Conservation (phyloP, 2,888 invertebrate genomes). For the Lochmaea crataegi region DNA sequence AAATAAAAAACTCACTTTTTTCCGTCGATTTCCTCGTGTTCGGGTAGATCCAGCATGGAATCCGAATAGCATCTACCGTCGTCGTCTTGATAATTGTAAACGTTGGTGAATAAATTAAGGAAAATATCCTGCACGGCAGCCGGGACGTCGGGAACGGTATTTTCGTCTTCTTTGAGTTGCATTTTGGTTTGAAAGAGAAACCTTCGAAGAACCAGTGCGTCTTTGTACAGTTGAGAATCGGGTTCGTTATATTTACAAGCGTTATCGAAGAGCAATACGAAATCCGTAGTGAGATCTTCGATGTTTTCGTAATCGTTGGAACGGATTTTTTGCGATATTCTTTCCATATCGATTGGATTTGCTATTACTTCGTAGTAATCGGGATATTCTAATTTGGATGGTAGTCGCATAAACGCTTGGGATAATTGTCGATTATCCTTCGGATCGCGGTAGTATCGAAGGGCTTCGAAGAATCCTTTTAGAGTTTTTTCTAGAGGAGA, state of each 20-base stretch:
- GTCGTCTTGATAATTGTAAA: slow-evolving; percentile 96
- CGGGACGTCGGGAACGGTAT: slow-evolving; percentile 89
- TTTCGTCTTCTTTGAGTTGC: slow-evolving; percentile 82
- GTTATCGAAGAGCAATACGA: slow-evolving; percentile 94
- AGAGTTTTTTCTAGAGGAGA: slow-evolving; percentile 80
- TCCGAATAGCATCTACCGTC: slow-evolving; percentile 97
- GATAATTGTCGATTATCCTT: slow-evolving; percentile 91
- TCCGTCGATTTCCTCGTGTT: slow-evolving; percentile 82
- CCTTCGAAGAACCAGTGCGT: slow-evolving; percentile 91
- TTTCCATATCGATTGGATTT: slow-evolving; percentile 96
- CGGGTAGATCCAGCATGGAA: slow-evolving; percentile 93
- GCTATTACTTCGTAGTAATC: slow-evolving; percentile 98
- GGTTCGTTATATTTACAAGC: slow-evolving; percentile 98
- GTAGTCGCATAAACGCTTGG: slow-evolving; percentile 93
- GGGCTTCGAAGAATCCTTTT: slow-evolving; percentile 87
- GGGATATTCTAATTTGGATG: slow-evolving; percentile 91
- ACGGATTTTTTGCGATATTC: slow-evolving; percentile 88
- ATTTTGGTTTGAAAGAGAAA: slow-evolving; percentile 93
- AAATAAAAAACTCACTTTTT: slow-evolving; percentile 68
- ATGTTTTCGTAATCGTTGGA: slow-evolving; percentile 80
- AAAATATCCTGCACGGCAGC: slow-evolving; percentile 92
- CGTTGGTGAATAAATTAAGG: slow-evolving; percentile 89
- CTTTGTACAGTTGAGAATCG: slow-evolving; percentile 97
- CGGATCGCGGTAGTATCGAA: slow-evolving; percentile 88
- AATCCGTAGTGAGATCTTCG: slow-evolving; percentile 89